Percentiles rank a stretch among this genome's conserved stretches.
Conservation (phyloP, 2,113 vertebrate genomes). For the Sceloporus undulatus region DNA sequence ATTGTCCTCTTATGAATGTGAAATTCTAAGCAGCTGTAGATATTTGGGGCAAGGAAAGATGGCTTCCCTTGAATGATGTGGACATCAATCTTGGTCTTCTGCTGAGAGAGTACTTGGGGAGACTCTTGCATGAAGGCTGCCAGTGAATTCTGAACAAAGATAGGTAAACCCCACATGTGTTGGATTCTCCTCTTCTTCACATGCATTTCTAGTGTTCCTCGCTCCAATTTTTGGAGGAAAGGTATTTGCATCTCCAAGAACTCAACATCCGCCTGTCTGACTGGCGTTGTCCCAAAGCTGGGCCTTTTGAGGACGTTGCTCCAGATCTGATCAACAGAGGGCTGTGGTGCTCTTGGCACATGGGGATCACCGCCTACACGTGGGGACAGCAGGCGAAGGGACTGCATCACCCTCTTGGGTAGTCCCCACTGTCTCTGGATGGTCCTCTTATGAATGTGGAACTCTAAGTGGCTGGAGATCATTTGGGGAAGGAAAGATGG, state of each 20-base stretch:
- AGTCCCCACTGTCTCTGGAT: not conserved
- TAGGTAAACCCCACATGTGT: conserved; percentile 1
- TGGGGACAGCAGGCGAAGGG: not conserved
- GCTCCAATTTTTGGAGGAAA: conserved; percentile 14
- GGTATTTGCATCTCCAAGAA: conserved; percentile 3
- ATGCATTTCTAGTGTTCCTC: conserved; percentile 41
- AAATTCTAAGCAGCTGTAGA: not conserved
- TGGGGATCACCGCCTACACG: not conserved
- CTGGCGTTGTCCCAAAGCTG: not conserved
- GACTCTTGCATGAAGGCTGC: not conserved
- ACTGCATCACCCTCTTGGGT: no score
- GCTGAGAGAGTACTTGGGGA: not conserved
- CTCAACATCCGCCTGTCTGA: no score
- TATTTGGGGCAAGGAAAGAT: not conserved
- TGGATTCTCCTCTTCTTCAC: conserved; percentile 40
- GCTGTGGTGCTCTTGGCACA: no score
- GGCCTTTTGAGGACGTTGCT: not conserved
- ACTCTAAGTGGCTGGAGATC: not conserved
- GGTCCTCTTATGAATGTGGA: conserved; percentile 12
- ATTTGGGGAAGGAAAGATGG: not conserved
- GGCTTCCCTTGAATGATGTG: not conserved
- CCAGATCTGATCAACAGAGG: no score
- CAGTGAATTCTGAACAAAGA: not conserved
- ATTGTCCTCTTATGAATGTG: conserved; percentile 13
- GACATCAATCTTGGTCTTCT: not conserved